phyloP scores from a whole-genome alignment of 2,113 vertebrate genomes.

The Salvelinus namaycush region DNA sequence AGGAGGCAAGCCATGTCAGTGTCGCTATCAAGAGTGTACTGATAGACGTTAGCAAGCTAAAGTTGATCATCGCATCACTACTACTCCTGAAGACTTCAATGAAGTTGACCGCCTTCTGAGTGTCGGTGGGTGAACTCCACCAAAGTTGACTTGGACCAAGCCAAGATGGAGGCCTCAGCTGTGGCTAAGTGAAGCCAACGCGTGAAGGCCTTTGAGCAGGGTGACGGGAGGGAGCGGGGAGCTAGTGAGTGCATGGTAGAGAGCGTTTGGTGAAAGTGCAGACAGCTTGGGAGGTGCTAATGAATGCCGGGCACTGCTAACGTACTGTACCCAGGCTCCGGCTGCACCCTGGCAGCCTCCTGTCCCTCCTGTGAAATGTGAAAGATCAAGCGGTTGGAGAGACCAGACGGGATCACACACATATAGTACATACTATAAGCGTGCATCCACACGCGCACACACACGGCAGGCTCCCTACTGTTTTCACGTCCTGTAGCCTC shows the following conservation, averaged over 20 bases:
- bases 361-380: slow-evolving; percentile 77
- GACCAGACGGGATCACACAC: slow-evolving; percentile 71
- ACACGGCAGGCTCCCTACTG: slow-evolving; percentile 62
- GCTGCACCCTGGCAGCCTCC: slow-evolving; percentile 74
- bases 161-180: slow-evolving; percentile 72
- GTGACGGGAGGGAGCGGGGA: slow-evolving; percentile 69
- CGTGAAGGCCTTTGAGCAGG: slow-evolving; percentile 67
- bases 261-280: slow-evolving; percentile 75
- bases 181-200: slow-evolving; percentile 66
- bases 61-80: neutral
- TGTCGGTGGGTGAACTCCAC: slow-evolving; percentile 53
- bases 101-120: neutral
- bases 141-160: slow-evolving; percentile 69
- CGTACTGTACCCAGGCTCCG: slow-evolving; percentile 68
- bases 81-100: neutral
- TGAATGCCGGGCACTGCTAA: slow-evolving; percentile 77
- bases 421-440: slow-evolving; percentile 36
- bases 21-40: neutral
- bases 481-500: slow-evolving; percentile 71
- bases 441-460: slow-evolving; percentile 8
- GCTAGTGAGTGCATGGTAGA: slow-evolving; percentile 70
- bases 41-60: neutral
- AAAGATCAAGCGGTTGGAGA: slow-evolving; percentile 79
- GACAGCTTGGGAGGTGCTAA: slow-evolving; percentile 81
- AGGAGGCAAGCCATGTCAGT: no score